Percentiles rank a stretch among this genome's conserved stretches.
Evolutionary conservation across 2,113 vertebrate genomes (phyloP).

Genomic region (Benthochromis sp.): DNA sequence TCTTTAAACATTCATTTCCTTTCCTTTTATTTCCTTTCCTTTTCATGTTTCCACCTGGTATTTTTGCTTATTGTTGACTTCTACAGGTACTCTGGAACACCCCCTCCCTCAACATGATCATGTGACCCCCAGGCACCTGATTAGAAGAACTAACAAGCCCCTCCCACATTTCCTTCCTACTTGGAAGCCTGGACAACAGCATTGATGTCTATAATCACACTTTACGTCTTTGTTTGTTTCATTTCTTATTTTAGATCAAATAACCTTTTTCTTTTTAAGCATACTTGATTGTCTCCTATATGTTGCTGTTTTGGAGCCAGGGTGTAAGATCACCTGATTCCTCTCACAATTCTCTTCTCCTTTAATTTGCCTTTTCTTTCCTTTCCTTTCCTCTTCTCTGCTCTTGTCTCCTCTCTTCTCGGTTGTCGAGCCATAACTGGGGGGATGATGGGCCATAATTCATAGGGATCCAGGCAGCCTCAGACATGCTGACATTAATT

Average conservation of each 20-base stretch:
- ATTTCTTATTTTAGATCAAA: neutral
- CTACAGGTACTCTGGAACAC: neutral
- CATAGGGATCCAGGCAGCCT: constrained; percentile 86
- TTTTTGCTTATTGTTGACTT: neutral
- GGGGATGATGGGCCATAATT: constrained; percentile 94
- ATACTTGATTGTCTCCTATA: neutral
- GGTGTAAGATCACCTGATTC: neutral
- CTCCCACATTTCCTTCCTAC: neutral
- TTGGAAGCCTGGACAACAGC: neutral
- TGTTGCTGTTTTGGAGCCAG: neutral
- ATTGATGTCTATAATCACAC: neutral
- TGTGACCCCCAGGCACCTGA: neutral
- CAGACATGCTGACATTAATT: constrained; percentile 86
- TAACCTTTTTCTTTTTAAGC: neutral
- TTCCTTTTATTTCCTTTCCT: constrained; percentile 29
- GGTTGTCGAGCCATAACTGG: constrained; percentile 51
- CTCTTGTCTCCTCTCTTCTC: neutral
- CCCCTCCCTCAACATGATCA: neutral
- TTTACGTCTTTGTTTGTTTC: neutral
- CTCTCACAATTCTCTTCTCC: neutral
- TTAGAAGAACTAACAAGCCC: neutral
- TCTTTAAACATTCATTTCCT: constrained; percentile 27
- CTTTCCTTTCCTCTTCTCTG: neutral
- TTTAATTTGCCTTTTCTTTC: neutral
- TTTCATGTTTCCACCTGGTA: neutral